These are phyloP conservation scores for Drosophila macrothrix DNA, from an alignment of 2,888 invertebrate genomes.

Conservation along the genomic window DNA sequence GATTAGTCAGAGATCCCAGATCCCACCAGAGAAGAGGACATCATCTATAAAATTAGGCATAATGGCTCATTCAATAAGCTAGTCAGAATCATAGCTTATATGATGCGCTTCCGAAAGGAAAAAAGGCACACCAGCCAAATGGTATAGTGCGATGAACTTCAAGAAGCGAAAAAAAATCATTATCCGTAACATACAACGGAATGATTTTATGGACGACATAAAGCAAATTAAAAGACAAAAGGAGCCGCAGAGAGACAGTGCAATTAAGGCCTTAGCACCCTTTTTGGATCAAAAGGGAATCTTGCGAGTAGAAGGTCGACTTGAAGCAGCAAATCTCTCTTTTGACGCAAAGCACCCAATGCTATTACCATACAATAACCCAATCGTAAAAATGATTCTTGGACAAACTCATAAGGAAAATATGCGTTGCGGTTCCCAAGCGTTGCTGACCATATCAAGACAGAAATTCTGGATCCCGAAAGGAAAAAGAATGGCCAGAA, in stretches of 20 bases:
- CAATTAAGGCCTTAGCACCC: no score
- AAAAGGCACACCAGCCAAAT: no score
- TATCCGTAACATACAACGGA: no score
- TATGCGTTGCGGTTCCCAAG: constrained; percentile 1
- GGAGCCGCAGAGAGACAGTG: no score
- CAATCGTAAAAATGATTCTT: neutral
- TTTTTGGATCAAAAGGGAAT: no score
- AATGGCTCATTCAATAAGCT: neutral
- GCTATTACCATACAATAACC: neutral
- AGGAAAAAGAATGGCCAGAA: constrained; percentile 2
- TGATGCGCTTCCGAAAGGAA: no score
- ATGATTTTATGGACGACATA: no score
- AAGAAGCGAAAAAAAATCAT: no score
- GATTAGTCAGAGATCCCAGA: neutral
- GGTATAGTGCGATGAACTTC: no score
- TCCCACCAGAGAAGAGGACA: neutral
- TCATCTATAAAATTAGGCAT: neutral
- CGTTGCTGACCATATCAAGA: neutral
- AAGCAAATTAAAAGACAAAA: no score
- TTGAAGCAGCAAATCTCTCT: no score
- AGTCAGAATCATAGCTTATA: neutral
- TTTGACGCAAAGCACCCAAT: neutral
- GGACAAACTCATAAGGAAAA: neutral
- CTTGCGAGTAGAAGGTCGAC: no score
- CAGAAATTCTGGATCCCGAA: neutral